These are phyloP conservation scores for Porites rus DNA, from an alignment of 92 coral and sea anemone species.

Conservation along the genomic window DNA sequence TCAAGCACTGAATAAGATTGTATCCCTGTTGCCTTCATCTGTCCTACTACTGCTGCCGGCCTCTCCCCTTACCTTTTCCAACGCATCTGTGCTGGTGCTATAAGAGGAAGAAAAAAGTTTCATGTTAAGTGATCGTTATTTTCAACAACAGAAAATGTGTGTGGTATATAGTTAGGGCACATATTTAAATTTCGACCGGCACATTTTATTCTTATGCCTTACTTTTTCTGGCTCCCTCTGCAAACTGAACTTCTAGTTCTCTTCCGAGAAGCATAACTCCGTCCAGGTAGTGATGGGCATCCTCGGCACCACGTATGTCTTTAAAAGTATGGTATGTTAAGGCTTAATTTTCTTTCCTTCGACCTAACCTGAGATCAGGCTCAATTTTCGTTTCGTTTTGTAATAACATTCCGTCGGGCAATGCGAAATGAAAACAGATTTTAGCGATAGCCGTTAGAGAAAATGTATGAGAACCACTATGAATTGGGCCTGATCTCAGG, in stretches of 20 bases:
- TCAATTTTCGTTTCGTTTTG: no score
- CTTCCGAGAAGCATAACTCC: conserved; percentile 87
- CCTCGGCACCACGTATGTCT: conserved; percentile 99
- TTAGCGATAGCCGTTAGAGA: no score
- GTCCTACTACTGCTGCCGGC: conserved; percentile 63
- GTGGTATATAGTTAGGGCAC: no score
- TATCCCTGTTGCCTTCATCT: conserved; percentile 54
- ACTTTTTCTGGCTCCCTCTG: conserved; percentile 99
- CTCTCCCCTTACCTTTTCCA: conserved; percentile 73
- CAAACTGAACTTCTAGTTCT: conserved; percentile 98
- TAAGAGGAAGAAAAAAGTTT: conserved; percentile 9
- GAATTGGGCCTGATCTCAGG: no score
- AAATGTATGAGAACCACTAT: no score
- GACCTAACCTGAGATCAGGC: no score
- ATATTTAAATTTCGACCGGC: no score
- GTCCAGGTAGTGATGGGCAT: conserved; percentile 96
- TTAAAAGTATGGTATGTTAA: conserved; percentile 95
- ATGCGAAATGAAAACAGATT: no score
- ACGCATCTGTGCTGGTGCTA: conserved; percentile 90
- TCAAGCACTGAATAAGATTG: neutral
- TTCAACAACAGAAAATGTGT: neutral
- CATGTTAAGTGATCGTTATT: neutral
- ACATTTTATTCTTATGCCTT: conserved; percentile 29
- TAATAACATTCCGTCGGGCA: no score
- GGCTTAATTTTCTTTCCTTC: conserved; percentile 65